Evolutionary conservation across 2,888 invertebrate genomes (phyloP), one percentile per base, ranked within the genome.

Genomic region (Torymus aiolomorphi): DNA sequence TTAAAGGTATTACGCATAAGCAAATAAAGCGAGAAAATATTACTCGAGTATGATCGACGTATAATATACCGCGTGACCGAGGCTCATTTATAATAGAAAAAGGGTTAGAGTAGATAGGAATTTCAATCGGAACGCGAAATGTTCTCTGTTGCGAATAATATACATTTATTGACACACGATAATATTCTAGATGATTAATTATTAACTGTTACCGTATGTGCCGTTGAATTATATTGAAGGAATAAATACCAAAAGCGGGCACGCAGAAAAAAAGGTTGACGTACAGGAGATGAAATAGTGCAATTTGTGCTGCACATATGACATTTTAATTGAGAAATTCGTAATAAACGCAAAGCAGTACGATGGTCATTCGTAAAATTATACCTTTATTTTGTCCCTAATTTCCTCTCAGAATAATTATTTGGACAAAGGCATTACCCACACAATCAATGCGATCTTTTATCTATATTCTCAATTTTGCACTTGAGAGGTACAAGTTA

Each of bases 131-230:
- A 67, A 76, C 61, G 72, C 62, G 56, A 76, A 80, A 49, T 67
- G 71, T 80, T 80, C 72, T 76, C 63, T 61, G 56, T 62, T 76
- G 72, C 56, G 57, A 78, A 72, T 11, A 52, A 42, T 80, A 80
- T 63, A 54, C 69, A 67, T 77, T 74, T 74, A 77, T 59, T 69
- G 73, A 65, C 18, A 65, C 18, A 76, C 13, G 24, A 73, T 74
- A 67, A 69, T 62, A 70, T 73, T 66, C 49, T 78, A 74, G 70
- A 77, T 56, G 51, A 74, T 77, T 80, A 76, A 63, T 65, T 70
- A 74, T 73, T 80, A 74, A 67, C 62, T 72, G 76, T 81, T 81
- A 81, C 81, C 81, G 73, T 69, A 78, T 76, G 81, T 81, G 81
- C 81, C 81, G 78, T 81, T 78, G 78, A 81, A 42, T 51, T 71